Evolutionary conservation across 2,113 vertebrate species (phyloP).

Genomic region (Apteryx mantelli): DNA sequence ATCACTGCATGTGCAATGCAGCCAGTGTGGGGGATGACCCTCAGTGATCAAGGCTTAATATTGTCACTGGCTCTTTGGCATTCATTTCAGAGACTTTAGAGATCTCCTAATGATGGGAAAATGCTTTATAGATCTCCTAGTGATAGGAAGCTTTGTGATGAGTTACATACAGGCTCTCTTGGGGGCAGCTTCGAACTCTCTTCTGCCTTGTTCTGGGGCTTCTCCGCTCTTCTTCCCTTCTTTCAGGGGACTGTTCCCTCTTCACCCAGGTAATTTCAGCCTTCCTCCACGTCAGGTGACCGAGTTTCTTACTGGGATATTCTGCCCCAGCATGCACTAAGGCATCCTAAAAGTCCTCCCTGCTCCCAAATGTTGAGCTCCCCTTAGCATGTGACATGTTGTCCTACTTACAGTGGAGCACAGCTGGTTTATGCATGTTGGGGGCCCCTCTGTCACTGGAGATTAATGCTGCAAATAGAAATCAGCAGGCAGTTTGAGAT

Average conservation of each 20-base stretch:
- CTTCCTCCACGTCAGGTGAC: background rate
- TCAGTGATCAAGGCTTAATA: background rate
- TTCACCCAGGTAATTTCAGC: background rate
- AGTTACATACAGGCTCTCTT: background rate
- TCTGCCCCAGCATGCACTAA: background rate
- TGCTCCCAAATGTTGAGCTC: background rate
- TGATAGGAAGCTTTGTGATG: background rate
- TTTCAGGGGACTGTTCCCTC: background rate
- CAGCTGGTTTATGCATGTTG: conserved; percentile 28
- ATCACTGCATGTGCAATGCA: rapidly evolving
- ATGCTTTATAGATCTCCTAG: background rate
- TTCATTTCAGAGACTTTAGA: background rate
- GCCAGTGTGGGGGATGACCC: rapidly evolving
- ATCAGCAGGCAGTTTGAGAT: background rate
- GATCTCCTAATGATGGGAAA: background rate
- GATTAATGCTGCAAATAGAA: conserved; percentile 44
- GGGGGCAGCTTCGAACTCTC: background rate
- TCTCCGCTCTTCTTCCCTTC: background rate
- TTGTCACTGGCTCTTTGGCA: background rate
- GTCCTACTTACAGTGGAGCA: conserved; percentile 35
- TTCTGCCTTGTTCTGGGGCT: background rate
- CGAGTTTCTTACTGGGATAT: background rate
- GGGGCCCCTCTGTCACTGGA: conserved; percentile 45
- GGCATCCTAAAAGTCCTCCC: background rate
- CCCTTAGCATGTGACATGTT: background rate